Conservation (phyloP, 2,797 vertebrate species). For the Gorsachius magnificus region DNA sequence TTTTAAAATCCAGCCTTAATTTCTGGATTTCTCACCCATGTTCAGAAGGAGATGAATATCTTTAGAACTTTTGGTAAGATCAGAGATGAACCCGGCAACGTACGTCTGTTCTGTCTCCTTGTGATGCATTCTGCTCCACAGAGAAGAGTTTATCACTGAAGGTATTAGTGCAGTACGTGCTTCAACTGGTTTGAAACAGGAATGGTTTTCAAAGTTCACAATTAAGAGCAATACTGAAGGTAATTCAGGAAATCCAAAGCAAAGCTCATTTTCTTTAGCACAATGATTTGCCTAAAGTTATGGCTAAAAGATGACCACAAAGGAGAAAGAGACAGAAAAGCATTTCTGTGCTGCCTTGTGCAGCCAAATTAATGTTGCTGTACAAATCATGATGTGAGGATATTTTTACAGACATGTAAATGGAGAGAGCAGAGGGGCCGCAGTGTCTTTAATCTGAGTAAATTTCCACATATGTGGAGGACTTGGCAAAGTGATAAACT, state of each 20-base stretch:
- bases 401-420: neutral
- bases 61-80: neutral
- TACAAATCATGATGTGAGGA: rapidly evolving
- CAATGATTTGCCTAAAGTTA: neutral
- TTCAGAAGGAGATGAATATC: neutral
- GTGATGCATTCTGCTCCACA: rapidly evolving
- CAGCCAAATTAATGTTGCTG: neutral
- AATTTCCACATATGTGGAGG: rapidly evolving
- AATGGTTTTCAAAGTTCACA: neutral
- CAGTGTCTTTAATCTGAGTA: neutral
- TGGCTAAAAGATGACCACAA: neutral
- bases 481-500: neutral
- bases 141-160: neutral
- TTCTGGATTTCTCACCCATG: neutral
- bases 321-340: neutral
- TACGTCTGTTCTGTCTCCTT: neutral
- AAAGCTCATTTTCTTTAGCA: neutral
- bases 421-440: neutral
- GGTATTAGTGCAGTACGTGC: rapidly evolving
- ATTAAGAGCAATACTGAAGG: neutral
- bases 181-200: neutral
- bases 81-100: neutral
- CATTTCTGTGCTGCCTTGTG: neutral
- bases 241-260: neutral
- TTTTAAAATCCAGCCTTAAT: neutral